Percentiles rank a stretch among this genome's conserved stretches.
phyloP scores from a whole-genome alignment of 1,140 invertebrate genomes.

The Reticulitermes speratus region DNA sequence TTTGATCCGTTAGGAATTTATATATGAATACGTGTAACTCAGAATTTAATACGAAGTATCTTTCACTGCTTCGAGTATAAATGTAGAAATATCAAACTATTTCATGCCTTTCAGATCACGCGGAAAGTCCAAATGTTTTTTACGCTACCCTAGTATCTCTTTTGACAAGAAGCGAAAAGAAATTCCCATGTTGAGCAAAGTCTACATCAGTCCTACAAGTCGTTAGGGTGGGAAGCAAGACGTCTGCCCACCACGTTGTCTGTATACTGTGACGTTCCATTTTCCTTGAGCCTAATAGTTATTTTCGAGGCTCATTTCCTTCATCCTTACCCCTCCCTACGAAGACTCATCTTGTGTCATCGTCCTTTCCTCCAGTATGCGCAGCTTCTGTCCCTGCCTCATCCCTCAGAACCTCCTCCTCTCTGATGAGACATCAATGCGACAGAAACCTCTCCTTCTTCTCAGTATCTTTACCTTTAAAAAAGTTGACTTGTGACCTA shows the following conservation, averaged over 20 bases:
- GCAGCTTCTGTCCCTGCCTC: neutral
- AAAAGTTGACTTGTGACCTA: no score
- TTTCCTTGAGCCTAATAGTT: slow-evolving; percentile 1
- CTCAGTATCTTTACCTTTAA: no score
- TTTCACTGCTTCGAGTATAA: no score
- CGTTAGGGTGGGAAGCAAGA: neutral
- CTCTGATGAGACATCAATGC: neutral
- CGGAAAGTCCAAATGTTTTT: neutral
- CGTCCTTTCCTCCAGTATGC: neutral
- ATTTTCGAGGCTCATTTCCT: slow-evolving; percentile 18
- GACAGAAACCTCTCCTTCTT: neutral
- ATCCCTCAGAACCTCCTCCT: neutral
- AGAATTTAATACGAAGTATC: no score
- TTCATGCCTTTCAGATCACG: neutral
- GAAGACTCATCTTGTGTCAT: neutral
- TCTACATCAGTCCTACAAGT: neutral
- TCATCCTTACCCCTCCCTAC: neutral
- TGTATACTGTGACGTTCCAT: neutral
- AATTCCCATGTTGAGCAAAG: neutral
- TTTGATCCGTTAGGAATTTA: no score
- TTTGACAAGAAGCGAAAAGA: neutral
- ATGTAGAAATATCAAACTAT: no score
- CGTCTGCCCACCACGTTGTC: neutral
- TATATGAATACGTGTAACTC: no score
- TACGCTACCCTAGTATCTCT: neutral